Conservation (phyloP, 1,140 invertebrate species). For the Drosophila sproati region DNA sequence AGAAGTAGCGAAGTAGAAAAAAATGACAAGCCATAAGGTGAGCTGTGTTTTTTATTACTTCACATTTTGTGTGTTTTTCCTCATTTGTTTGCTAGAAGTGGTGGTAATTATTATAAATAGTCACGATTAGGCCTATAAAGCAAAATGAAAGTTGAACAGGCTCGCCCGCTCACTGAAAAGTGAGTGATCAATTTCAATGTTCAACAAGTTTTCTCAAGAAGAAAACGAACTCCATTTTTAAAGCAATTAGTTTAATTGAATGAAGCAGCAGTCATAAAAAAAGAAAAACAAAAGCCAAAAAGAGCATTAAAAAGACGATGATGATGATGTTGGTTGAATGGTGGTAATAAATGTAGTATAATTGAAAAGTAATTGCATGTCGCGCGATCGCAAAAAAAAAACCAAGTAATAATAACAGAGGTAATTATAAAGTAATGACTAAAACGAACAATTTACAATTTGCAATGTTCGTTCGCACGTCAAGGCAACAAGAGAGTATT, state of each 20-base stretch:
- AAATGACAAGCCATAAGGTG: slow-evolving; percentile 46
- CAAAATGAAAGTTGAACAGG: slow-evolving; percentile 71
- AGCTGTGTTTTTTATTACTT: slow-evolving; percentile 31
- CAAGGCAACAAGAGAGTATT: not conserved
- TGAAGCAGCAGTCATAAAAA: slow-evolving; percentile 74
- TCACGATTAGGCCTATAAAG: slow-evolving; percentile 68
- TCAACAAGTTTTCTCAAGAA: slow-evolving; percentile 40
- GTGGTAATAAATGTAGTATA: slow-evolving; percentile 66
- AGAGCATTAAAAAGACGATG: slow-evolving; percentile 8
- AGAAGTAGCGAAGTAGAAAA: not conserved
- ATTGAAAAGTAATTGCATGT: slow-evolving; percentile 77
- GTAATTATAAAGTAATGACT: slow-evolving; percentile 49
- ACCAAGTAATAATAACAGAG: not conserved
- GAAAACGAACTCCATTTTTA: slow-evolving; percentile 72
- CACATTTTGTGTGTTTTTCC: slow-evolving; percentile 25
- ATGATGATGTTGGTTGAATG: slow-evolving; percentile 14
- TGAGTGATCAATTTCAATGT: slow-evolving; percentile 43
- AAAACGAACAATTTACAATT: slow-evolving; percentile 12
- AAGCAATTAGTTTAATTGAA: slow-evolving; percentile 81
- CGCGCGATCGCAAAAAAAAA: slow-evolving; percentile 25
- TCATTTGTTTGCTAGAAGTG: slow-evolving; percentile 41
- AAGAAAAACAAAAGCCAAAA: slow-evolving; percentile 44
- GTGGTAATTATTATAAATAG: slow-evolving; percentile 80
- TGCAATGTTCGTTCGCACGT: slow-evolving; percentile 40
- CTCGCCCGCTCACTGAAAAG: slow-evolving; percentile 4